A percentile compares a stretch with the other conserved stretches of the same genome.
These are phyloP conservation scores for Ormyrus rosae DNA, from an alignment of 2,888 invertebrate species.

Conservation along the genomic window DNA sequence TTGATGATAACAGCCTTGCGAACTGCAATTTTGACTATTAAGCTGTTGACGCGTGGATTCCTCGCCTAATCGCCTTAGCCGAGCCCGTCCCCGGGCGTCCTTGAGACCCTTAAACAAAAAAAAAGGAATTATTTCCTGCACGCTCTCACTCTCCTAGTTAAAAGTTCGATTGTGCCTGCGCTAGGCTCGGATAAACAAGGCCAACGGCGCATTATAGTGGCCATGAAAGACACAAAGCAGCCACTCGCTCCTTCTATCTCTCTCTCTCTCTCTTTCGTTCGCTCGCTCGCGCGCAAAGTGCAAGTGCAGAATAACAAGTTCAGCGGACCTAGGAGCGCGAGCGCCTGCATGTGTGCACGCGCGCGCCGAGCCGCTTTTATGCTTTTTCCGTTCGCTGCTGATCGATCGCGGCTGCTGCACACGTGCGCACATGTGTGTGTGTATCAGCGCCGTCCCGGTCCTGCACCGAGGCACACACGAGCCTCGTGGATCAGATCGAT, in stretches of 20 bases:
- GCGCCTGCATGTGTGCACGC: neutral
- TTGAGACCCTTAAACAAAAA: too few species aligned
- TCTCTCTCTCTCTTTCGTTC: too few species aligned
- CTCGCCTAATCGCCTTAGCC: too few species aligned
- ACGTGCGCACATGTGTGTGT: neutral
- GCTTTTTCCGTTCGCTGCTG: neutral
- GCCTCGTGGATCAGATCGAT: too few species aligned
- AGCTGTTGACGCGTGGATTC: neutral
- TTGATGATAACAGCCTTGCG: conserved; percentile 15
- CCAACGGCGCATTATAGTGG: neutral
- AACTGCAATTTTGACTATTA: conserved; percentile 9
- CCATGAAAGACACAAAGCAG: conserved; percentile 21
- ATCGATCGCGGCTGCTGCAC: too few species aligned
- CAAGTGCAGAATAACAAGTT: conserved; percentile 38
- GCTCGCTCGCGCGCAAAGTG: conserved; percentile 9
- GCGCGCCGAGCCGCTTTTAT: neutral
- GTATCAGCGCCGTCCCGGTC: too few species aligned
- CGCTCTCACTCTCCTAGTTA: too few species aligned
- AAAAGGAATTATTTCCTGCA: too few species aligned
- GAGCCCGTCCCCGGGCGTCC: too few species aligned
- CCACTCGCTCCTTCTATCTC: too few species aligned
- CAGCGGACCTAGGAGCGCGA: conserved; percentile 4
- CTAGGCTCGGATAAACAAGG: conserved; percentile 9
- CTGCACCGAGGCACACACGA: too few species aligned
- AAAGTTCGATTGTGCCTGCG: too few species aligned